These are phyloP conservation scores for Prunella fulvescens DNA, from an alignment of 2,113 vertebrate species.

Conservation along the genomic window DNA sequence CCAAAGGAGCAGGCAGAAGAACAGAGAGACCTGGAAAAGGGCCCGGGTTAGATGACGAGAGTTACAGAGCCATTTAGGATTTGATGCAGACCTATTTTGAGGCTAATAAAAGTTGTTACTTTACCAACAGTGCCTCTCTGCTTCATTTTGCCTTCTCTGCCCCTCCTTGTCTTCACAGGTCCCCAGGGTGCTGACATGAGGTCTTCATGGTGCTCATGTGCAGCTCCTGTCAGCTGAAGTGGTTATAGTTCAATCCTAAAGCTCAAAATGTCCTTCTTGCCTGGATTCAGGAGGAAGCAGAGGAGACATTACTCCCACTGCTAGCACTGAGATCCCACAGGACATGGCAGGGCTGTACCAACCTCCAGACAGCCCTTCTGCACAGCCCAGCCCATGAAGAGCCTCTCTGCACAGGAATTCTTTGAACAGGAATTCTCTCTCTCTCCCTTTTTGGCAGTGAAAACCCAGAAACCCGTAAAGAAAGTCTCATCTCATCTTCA, in stretches of 20 bases:
- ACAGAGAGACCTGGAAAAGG: not conserved
- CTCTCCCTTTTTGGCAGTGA: not conserved
- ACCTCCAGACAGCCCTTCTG: not conserved
- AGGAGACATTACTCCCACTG: not conserved
- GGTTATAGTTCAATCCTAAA: not conserved
- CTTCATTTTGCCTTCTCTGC: not conserved
- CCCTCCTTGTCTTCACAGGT: not conserved
- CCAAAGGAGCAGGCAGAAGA: not conserved
- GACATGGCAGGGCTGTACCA: not conserved
- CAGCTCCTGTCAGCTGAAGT: not conserved
- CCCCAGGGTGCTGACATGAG: not conserved
- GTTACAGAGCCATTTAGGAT: not conserved
- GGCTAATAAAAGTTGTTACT: not conserved
- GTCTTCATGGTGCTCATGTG: not conserved
- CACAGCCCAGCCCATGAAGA: not conserved
- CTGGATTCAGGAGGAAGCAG: not conserved
- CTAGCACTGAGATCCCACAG: not conserved
- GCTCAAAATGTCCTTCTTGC: not conserved
- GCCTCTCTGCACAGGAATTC: not conserved
- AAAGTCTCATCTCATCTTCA: not conserved
- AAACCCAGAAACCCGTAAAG: not conserved
- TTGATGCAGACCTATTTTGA: not conserved
- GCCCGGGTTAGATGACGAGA: not conserved
- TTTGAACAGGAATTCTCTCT: not conserved
- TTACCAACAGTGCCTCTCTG: not conserved